Percentiles rank a stretch among this genome's conserved stretches.
These are phyloP conservation scores for Ctenomys sociabilis DNA, from an alignment of 2,113 vertebrate genomes.

Conservation along the genomic window DNA sequence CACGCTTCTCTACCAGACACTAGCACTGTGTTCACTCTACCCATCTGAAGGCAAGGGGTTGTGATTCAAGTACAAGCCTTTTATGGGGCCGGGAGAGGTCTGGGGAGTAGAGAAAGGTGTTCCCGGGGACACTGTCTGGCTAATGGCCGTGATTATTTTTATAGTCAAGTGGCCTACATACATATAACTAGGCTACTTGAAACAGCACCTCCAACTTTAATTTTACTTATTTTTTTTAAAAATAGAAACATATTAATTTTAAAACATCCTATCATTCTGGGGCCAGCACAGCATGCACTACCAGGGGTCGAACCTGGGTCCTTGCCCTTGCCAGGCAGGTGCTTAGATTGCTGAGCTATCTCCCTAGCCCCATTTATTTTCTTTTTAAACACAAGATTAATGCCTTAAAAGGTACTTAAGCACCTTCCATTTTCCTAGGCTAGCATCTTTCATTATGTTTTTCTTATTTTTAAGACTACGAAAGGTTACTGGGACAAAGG, in stretches of 20 bases:
- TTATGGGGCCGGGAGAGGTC: background rate
- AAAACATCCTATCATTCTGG: constrained; percentile 39
- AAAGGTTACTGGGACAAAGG: background rate
- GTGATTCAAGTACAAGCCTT: background rate
- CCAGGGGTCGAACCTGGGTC: too few relatives aligned
- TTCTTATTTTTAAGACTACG: background rate
- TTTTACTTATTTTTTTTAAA: constrained; percentile 54
- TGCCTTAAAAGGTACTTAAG: constrained; percentile 86
- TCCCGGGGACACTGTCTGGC: background rate
- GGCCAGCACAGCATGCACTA: too few relatives aligned
- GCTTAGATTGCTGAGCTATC: too few relatives aligned
- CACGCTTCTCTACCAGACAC: background rate
- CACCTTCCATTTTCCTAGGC: background rate
- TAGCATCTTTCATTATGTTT: constrained; percentile 16
- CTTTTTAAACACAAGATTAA: constrained; percentile 85
- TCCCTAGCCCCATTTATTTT: constrained; percentile 14
- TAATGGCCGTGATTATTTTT: background rate
- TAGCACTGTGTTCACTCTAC: background rate
- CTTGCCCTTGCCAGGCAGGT: too few relatives aligned
- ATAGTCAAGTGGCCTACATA: background rate
- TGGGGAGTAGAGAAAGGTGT: background rate
- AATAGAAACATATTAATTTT: constrained; percentile 73
- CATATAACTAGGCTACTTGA: background rate
- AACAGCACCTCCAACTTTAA: background rate
- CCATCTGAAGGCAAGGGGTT: background rate